Evolutionary conservation across 1,140 invertebrate species (phyloP).

Genomic region (Lepidotrigona ventralis): DNA sequence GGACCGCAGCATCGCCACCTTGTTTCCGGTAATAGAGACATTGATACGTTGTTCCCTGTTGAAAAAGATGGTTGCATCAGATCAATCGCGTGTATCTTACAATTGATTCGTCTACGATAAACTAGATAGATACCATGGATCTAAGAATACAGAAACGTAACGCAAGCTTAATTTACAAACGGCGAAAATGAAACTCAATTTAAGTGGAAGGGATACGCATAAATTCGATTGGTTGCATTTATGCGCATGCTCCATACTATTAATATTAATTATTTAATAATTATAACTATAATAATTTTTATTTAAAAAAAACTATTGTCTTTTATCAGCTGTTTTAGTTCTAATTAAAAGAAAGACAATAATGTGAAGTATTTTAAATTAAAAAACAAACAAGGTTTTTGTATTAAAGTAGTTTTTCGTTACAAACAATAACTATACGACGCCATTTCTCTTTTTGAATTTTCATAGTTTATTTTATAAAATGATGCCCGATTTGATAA

Average conservation of each 20-base stretch:
- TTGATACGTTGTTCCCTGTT: not conserved
- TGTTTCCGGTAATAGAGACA: conserved; percentile 52
- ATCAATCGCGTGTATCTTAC: not conserved
- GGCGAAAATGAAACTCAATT: not conserved
- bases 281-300: not conserved
- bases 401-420: too few species aligned
- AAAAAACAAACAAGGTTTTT: too few species aligned
- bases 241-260: not conserved
- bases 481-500: not conserved
- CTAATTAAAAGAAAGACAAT: not conserved
- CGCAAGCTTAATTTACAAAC: not conserved
- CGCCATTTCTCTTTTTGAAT: not conserved
- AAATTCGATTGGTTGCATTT: not conserved
- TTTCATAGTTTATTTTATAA: not conserved
- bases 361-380: too few species aligned
- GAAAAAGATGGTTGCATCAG: not conserved
- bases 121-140: not conserved
- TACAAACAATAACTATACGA: too few species aligned
- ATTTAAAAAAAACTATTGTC: not conserved
- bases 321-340: not conserved
- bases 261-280: not conserved
- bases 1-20: conserved; percentile 22
- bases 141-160: not conserved
- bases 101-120: not conserved
- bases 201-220: not conserved